A percentile compares a stretch with the other conserved stretches of the same genome.
Conservation (phyloP, 2,888 invertebrate species). For the Aleiodes alternator region DNA sequence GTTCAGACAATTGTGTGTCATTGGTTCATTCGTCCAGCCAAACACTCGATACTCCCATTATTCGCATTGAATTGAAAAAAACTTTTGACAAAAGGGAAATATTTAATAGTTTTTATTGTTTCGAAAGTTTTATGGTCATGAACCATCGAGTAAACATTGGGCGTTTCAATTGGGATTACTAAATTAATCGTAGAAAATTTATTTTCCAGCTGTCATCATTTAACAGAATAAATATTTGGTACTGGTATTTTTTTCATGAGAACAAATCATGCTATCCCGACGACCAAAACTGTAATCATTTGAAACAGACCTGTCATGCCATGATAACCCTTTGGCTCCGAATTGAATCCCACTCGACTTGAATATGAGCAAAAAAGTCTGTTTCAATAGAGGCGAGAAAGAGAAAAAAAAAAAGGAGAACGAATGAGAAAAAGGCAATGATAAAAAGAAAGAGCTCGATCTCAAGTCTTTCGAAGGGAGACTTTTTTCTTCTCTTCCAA, state of each 20-base stretch:
- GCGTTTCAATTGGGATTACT: background rate
- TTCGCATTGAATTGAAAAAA: constrained; percentile 16
- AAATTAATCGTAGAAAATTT: constrained; percentile 20
- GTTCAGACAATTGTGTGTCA: constrained; percentile 3
- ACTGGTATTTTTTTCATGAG: background rate
- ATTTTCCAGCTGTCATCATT: constrained; percentile 20
- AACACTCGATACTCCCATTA: constrained; percentile 20
- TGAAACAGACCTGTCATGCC: background rate
- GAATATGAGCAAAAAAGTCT: constrained; percentile 1
- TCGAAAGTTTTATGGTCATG: background rate
- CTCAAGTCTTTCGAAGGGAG: constrained; percentile 35
- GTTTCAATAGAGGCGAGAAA: background rate
- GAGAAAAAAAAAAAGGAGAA: background rate
- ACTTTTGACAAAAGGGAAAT: background rate
- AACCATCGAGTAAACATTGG: constrained; percentile 15
- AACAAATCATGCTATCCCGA: background rate
- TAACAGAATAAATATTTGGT: background rate
- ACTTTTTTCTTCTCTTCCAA: constrained; percentile 32
- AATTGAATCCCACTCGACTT: constrained; percentile 34
- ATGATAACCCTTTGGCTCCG: constrained; percentile 20
- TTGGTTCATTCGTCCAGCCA: constrained; percentile 5
- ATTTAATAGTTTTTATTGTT: constrained; percentile 1
- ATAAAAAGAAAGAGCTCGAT: constrained; percentile 27
- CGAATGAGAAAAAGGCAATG: background rate
- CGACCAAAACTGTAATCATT: constrained; percentile 2